phyloP scores from a whole-genome alignment of 2,113 vertebrate genomes.

The Forbesichthys papilliferus region DNA sequence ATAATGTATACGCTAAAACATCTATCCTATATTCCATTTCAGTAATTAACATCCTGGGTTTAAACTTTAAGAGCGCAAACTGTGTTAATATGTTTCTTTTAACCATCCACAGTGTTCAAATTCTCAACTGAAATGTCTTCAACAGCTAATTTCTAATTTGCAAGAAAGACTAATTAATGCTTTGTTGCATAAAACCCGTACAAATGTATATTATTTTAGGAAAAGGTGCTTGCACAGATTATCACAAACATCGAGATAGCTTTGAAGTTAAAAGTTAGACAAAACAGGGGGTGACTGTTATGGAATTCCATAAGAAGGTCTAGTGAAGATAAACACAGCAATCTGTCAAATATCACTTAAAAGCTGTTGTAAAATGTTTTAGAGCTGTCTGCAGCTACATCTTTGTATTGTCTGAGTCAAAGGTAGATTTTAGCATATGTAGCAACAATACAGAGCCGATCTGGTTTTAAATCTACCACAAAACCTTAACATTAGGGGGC shows the following conservation, averaged over 20 bases:
- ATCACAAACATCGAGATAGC: neutral
- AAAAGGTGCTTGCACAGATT: too few species aligned
- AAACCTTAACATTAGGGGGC: conserved; percentile 47
- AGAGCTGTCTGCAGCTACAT: conserved; percentile 62
- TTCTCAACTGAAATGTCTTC: too few species aligned
- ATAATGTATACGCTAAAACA: too few species aligned
- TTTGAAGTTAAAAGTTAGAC: conserved; percentile 56
- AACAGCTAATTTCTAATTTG: too few species aligned
- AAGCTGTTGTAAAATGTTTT: conserved; percentile 65
- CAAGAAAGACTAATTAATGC: too few species aligned
- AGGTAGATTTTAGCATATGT: conserved; percentile 59
- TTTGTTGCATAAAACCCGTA: too few species aligned
- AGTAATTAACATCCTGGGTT: too few species aligned
- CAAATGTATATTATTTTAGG: too few species aligned
- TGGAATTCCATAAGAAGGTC: conserved; percentile 50
- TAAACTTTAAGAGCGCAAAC: too few species aligned
- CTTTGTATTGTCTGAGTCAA: conserved; percentile 70
- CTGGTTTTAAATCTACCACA: conserved; percentile 62
- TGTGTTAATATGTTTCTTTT: too few species aligned
- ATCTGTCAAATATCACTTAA: conserved; percentile 66
- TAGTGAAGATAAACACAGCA: conserved; percentile 54
- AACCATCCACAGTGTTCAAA: too few species aligned
- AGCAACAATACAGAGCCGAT: conserved; percentile 80
- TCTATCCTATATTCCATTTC: too few species aligned
- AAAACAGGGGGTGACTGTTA: conserved; percentile 61